phyloP scores from a whole-genome alignment of 2,888 invertebrate species.

The Stenodema calcarata region DNA sequence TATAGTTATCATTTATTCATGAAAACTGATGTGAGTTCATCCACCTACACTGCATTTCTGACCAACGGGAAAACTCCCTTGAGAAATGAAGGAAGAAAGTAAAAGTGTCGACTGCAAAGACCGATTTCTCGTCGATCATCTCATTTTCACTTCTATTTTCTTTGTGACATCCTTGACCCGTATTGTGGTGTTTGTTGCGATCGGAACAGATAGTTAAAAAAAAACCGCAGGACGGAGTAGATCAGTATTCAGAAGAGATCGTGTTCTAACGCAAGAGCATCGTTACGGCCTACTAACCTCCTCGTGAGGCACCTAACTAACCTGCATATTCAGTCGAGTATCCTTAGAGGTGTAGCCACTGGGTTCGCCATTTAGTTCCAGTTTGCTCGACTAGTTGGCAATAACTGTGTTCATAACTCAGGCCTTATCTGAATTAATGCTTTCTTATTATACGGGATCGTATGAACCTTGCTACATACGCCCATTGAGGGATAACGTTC shows the following conservation, averaged over 20 bases:
- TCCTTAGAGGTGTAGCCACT: neutral
- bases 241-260: constrained; percentile 31
- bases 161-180: neutral
- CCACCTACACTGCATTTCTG: no score
- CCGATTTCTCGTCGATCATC: neutral
- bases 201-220: neutral
- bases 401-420: neutral
- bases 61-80: neutral
- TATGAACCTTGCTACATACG: neutral
- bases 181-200: neutral
- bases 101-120: neutral
- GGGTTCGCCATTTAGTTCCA: neutral
- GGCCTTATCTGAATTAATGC: neutral
- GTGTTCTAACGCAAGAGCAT: constrained; percentile 13
- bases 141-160: neutral
- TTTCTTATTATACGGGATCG: neutral
- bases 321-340: constrained; percentile 9
- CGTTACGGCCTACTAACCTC: constrained; percentile 19
- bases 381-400: neutral
- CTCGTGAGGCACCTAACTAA: neutral
- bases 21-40: no score
- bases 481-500: neutral
- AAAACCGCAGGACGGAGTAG: neutral
- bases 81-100: neutral
- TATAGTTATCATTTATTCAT: no score